Base-by-base conservation (phyloP, 2,113 vertebrate species). In the Vimba vimba region DNA sequence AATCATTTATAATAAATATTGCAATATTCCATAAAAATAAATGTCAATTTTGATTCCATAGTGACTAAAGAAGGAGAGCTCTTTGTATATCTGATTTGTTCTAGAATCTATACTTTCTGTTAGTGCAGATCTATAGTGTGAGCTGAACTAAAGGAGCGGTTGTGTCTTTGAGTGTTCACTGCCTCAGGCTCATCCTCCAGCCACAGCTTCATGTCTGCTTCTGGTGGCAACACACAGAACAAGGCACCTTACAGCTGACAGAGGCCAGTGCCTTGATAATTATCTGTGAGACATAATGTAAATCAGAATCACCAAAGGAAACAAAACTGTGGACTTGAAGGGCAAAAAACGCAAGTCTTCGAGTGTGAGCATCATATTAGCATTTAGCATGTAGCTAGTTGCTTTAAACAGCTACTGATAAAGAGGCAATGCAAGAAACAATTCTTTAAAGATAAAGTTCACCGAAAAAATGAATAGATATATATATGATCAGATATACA, bases 141-240 rank as follows among this genome's bases (percentile, higher is more conserved):
- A 84, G 82, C 77, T 77, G 90, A 89, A 89, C 90, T 88, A 85
- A 92, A 86, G 86, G 91, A 89, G 90, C 90, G 91, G 86, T 87
- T 87, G 71, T 69, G 83, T 55, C 92, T 91, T 90, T 93, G 91
- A 93, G 91, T 87, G 89, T 89, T 89, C 91, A 89, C 87, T 3
- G 92, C 93, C 92, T 93, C 79, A 82, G 93, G 92, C 93, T 91
- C 89, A 71, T 93, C 93, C 92, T 86, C 84, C 89, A 95, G 92
- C 91, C 86, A 92, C 88, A 83, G 86, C 89, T 92, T 87, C 50
- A 79, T 87, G 88, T 87, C 39, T 88, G 76, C 88, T 85, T 90
- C 89, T 88, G 36, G 73, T 90, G 88, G 62, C 81, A 79, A 74
- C 73, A 73, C 33, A 84, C 86, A 86, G 88, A 79, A 55, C 59